Conservation (phyloP, 2,888 invertebrate species). For the Arrhopalites spinosus region DNA sequence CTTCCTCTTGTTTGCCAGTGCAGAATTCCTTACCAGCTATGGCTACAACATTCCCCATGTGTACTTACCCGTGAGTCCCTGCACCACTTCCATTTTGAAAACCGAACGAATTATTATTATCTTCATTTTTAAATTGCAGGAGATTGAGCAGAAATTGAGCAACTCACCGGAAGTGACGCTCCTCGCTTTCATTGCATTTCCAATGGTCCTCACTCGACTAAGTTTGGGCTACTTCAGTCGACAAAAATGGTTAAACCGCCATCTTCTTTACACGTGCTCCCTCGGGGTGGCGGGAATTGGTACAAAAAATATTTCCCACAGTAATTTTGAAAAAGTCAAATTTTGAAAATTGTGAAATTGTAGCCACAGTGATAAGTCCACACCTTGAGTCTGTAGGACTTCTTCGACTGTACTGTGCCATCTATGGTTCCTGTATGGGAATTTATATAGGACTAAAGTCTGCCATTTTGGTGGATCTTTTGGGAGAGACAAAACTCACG, state of each 20-base stretch:
- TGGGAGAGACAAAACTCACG: not conserved
- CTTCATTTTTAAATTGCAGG: not conserved
- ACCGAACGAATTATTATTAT: not conserved
- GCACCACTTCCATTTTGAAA: too few relatives aligned
- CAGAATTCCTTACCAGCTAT: not conserved
- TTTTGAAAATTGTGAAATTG: not conserved
- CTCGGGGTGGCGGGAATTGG: not conserved
- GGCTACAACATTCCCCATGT: not conserved
- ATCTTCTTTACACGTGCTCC: not conserved
- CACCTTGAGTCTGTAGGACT: not conserved
- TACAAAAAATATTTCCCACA: not conserved
- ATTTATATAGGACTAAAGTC: not conserved
- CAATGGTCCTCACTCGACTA: not conserved
- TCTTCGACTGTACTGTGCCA: not conserved
- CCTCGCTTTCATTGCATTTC: not conserved
- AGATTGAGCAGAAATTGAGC: not conserved
- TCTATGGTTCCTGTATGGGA: not conserved
- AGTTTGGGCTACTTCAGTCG: not conserved
- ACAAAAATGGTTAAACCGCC: not conserved
- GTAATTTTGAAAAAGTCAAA: too few relatives aligned
- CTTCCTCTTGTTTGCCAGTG: not conserved
- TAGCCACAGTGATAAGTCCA: not conserved
- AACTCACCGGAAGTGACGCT: too few relatives aligned
- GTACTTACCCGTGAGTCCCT: not conserved
- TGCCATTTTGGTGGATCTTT: slow-evolving; percentile 5